Conservation (phyloP, 2,113 vertebrate species). For the Mungos mungo region DNA sequence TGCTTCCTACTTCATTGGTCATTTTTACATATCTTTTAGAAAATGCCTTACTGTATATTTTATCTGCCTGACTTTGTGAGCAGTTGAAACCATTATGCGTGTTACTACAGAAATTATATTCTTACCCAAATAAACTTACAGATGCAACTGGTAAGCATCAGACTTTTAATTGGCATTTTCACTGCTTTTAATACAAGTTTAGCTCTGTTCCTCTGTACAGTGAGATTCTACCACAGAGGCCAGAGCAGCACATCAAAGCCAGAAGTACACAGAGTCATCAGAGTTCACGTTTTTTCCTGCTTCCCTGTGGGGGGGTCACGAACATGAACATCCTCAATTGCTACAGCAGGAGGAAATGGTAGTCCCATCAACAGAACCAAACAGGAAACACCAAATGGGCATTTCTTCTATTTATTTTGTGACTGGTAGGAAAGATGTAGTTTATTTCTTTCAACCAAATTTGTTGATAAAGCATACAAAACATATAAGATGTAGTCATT, state of each 20-base stretch:
- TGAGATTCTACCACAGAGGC: not conserved
- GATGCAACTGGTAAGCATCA: not conserved
- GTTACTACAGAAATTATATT: not conserved
- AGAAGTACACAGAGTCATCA: constrained; percentile 45
- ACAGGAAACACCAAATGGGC: not conserved
- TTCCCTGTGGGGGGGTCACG: not conserved
- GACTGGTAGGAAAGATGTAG: not conserved
- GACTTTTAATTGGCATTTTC: not conserved
- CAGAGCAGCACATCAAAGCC: constrained; percentile 58
- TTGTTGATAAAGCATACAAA: constrained; percentile 1
- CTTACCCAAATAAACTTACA: not conserved
- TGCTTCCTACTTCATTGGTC: not conserved
- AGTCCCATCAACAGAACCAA: not conserved
- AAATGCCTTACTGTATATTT: not conserved
- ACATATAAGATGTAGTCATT: not conserved
- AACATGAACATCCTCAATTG: constrained; percentile 57
- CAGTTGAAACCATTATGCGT: not conserved
- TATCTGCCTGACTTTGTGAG: not conserved
- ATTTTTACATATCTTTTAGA: not conserved
- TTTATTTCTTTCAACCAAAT: constrained; percentile 5
- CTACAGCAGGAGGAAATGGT: constrained; percentile 33
- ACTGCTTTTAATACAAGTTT: not conserved
- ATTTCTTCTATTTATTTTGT: constrained; percentile 31
- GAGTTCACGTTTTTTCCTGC: constrained; percentile 64
- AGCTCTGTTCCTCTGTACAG: not conserved